A percentile compares a stretch with the other conserved stretches of the same genome.
Evolutionary conservation across 2,113 vertebrate species (phyloP).

Genomic region (Rhizomys pruinosus): DNA sequence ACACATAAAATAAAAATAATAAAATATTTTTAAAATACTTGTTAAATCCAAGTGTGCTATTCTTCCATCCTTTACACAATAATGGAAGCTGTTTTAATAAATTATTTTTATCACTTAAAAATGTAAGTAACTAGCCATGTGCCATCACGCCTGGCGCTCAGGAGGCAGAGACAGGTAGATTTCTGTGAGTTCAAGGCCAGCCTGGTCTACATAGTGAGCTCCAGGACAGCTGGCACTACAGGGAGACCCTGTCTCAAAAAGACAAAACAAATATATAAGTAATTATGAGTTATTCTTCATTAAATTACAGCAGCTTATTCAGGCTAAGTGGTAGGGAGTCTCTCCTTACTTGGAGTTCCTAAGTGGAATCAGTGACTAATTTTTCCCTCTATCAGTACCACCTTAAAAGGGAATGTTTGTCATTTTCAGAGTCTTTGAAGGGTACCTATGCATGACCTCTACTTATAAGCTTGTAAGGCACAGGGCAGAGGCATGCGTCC

Average conservation of each 20-base stretch:
- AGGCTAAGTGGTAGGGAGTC: background rate
- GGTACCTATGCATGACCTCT: background rate
- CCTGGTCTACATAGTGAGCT: no score
- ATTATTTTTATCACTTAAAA: conserved; percentile 3
- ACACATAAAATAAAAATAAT: no score
- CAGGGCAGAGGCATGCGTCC: background rate
- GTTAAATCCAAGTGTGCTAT: background rate
- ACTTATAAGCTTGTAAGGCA: background rate
- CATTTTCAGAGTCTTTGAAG: background rate
- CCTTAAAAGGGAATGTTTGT: background rate
- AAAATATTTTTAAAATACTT: no score
- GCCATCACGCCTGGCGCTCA: no score
- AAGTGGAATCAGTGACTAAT: background rate
- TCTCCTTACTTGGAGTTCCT: background rate
- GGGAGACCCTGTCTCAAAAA: no score
- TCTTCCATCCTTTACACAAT: background rate
- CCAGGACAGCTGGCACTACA: no score
- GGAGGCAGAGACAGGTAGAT: no score
- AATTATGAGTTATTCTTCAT: background rate
- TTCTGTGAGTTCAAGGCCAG: no score
- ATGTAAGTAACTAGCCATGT: background rate
- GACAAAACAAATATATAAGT: background rate
- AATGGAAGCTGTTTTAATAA: background rate
- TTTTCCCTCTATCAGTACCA: background rate
- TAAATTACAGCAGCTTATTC: background rate